Evolutionary conservation across 2,113 vertebrate genomes (phyloP).

Genomic region (Pteruthius melanotis): DNA sequence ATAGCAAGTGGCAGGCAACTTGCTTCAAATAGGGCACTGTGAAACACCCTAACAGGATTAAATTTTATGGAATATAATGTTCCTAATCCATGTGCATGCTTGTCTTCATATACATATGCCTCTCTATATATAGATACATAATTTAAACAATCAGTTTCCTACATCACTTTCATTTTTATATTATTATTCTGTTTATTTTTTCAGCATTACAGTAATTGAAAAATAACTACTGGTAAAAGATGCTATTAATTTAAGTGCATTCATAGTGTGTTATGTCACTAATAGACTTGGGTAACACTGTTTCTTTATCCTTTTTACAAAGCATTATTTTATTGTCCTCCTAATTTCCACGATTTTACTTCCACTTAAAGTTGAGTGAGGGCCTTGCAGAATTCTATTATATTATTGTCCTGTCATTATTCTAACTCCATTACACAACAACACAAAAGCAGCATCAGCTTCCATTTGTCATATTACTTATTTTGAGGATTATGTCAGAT

Average conservation of each 20-base stretch:
- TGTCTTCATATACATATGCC: neutral
- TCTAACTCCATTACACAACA: conserved; percentile 62
- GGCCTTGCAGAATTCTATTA: conserved; percentile 62
- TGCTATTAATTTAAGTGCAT: conserved; percentile 76
- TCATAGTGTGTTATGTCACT: conserved; percentile 62
- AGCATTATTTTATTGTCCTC: conserved; percentile 70
- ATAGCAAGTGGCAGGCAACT: neutral
- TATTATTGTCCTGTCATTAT: conserved; percentile 62
- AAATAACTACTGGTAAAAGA: conserved; percentile 70
- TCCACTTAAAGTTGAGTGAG: conserved; percentile 67
- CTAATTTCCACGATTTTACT: conserved; percentile 67
- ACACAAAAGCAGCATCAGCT: conserved; percentile 52
- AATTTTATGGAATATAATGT: neutral
- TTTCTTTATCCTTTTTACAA: conserved; percentile 72
- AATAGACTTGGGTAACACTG: conserved; percentile 66
- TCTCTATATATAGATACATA: neutral
- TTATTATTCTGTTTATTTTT: conserved; percentile 62
- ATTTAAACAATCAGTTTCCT: conserved; percentile 27
- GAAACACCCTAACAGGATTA: conserved; percentile 30
- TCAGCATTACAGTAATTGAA: conserved; percentile 72
- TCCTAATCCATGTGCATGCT: neutral
- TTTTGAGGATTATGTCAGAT: conserved; percentile 44
- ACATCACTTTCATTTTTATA: conserved; percentile 38
- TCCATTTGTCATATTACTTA: conserved; percentile 63
- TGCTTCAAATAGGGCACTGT: neutral